phyloP scores from a whole-genome alignment of 2,797 vertebrate species.

The Loriculus beryllinus region DNA sequence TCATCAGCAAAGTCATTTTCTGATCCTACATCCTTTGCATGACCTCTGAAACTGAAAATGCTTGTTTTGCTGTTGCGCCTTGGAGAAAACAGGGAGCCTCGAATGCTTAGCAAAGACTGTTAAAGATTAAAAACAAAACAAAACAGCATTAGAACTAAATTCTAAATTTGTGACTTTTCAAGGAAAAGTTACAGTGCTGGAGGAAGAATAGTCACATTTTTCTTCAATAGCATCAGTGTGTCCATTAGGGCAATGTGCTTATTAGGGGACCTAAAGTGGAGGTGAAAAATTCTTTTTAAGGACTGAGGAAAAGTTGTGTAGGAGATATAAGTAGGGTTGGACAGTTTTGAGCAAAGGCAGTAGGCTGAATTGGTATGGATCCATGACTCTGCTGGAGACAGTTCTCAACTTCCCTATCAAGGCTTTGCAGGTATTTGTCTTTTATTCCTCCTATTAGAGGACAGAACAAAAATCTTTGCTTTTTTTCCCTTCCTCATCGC shows the following conservation, averaged over 20 bases:
- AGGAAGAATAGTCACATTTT: not conserved
- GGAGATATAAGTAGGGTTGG: not conserved
- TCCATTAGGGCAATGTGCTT: not conserved
- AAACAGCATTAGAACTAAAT: not conserved
- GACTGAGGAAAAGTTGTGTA: not conserved
- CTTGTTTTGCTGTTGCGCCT: slow-evolving; percentile 92
- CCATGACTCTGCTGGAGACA: not conserved
- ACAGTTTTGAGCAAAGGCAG: not conserved
- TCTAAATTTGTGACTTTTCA: not conserved
- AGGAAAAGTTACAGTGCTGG: not conserved
- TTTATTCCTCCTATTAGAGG: not conserved
- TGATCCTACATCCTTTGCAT: slow-evolving; percentile 81
- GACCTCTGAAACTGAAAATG: slow-evolving; percentile 91
- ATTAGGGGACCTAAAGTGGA: not conserved
- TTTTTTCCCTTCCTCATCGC: not conserved
- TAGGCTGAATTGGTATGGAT: not conserved
- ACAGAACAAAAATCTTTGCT: not conserved
- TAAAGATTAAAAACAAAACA: slow-evolving; percentile 62
- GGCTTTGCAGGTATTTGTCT: not conserved
- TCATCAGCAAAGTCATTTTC: slow-evolving; percentile 96
- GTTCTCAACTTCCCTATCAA: not conserved
- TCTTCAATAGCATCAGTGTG: not conserved
- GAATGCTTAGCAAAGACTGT: slow-evolving; percentile 93
- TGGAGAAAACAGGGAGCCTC: slow-evolving; percentile 87
- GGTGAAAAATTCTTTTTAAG: not conserved